Conservation (phyloP, 1,140 invertebrate genomes). For the Zaprionus capensis region DNA sequence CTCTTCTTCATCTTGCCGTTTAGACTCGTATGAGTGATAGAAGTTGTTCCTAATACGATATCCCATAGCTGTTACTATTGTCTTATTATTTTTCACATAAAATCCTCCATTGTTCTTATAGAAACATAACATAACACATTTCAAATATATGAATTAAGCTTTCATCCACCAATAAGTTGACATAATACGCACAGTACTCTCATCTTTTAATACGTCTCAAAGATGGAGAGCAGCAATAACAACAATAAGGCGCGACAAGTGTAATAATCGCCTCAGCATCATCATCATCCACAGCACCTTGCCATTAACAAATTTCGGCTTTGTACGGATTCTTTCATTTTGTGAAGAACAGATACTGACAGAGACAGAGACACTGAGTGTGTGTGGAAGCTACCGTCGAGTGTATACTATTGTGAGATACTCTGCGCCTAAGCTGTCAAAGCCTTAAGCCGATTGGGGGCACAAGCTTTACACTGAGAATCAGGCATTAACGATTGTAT, state of each 20-base stretch:
- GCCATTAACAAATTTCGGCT: background rate
- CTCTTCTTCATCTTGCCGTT: too few species aligned
- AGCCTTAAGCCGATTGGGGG: too few species aligned
- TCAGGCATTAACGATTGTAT: too few species aligned
- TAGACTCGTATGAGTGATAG: too few species aligned
- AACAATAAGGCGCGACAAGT: conserved; percentile 52
- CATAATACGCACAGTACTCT: conserved; percentile 21
- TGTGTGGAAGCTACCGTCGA: background rate
- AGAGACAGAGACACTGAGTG: background rate
- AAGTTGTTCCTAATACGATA: too few species aligned
- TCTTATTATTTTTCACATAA: conserved; percentile 7
- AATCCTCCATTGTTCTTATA: conserved; percentile 14
- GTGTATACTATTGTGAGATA: background rate
- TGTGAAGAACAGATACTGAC: background rate
- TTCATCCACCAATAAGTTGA: conserved; percentile 39
- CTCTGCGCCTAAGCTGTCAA: background rate
- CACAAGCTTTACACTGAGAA: too few species aligned
- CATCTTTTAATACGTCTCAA: background rate
- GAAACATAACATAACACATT: conserved; percentile 28
- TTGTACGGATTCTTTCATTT: background rate
- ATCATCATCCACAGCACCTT: background rate
- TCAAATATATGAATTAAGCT: conserved; percentile 21
- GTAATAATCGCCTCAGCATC: conserved; percentile 49
- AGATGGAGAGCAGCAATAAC: background rate
- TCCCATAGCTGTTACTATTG: too few species aligned